Conservation (phyloP, 2,888 invertebrate genomes). For the Zelleria hepariella region DNA sequence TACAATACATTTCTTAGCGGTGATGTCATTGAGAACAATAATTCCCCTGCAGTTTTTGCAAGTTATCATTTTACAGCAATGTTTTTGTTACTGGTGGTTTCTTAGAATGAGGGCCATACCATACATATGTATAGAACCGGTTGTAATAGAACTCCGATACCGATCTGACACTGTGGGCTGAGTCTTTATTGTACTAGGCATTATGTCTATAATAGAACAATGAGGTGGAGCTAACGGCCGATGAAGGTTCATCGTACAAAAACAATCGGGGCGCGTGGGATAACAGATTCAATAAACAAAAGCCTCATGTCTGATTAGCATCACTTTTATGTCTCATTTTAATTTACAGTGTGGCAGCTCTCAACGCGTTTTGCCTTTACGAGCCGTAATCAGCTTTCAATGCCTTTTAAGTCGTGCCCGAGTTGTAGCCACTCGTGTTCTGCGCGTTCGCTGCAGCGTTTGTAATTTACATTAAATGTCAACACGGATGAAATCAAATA, state of each 20-base stretch:
- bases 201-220: neutral
- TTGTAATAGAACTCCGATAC: constrained; percentile 1
- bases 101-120: neutral
- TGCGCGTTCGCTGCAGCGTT: neutral
- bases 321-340: constrained; percentile 34
- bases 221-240: neutral
- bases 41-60: neutral
- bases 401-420: constrained; percentile 9
- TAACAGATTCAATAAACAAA: constrained; percentile 53
- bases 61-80: neutral
- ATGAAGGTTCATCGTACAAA: constrained; percentile 18
- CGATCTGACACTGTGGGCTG: neutral
- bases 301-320: constrained; percentile 35
- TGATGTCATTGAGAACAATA: neutral
- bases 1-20: neutral
- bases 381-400: constrained; percentile 10
- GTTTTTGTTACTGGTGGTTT: neutral
- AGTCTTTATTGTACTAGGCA: neutral
- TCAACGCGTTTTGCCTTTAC: constrained; percentile 15
- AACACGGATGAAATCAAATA: constrained; percentile 14
- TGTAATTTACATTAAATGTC: constrained; percentile 2
- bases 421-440: neutral
- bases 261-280: constrained; percentile 44
- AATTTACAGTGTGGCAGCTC: constrained; percentile 15
- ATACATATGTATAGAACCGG: neutral